Evolutionary conservation across 2,888 invertebrate species (phyloP).

Genomic region (Callyntrura sp.): DNA sequence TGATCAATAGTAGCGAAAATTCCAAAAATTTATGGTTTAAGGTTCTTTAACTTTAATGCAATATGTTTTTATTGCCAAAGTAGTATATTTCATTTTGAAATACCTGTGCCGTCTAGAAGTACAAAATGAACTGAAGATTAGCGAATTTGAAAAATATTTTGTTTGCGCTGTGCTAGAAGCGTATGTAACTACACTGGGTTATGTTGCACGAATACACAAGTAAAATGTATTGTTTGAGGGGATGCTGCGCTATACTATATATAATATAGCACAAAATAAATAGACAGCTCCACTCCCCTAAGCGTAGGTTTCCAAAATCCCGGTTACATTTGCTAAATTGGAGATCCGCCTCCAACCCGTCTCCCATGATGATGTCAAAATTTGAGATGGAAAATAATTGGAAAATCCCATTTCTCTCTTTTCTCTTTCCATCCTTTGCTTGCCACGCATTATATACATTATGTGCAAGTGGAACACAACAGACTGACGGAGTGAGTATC

Average conservation of each 20-base stretch:
- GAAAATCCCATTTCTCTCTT: constrained; percentile 83
- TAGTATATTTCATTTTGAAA: too few relatives aligned
- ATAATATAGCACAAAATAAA: constrained; percentile 64
- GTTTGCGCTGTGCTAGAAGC: too few relatives aligned
- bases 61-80: too few relatives aligned
- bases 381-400: constrained; percentile 83
- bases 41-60: too few relatives aligned
- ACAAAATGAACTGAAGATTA: too few relatives aligned
- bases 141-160: too few relatives aligned
- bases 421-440: constrained; percentile 55
- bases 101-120: too few relatives aligned
- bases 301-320: constrained; percentile 74
- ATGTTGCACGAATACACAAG: too few relatives aligned
- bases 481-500: background rate
- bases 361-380: constrained; percentile 83
- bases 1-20: too few relatives aligned
- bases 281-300: constrained; percentile 76
- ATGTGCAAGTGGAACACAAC: background rate
- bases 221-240: constrained; percentile 18
- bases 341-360: constrained; percentile 81
- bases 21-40: too few relatives aligned
- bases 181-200: too few relatives aligned
- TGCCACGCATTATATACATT: constrained; percentile 6
- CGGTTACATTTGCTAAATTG: constrained; percentile 77
- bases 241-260: constrained; percentile 3